A percentile compares a stretch with the other conserved stretches of the same genome.
Evolutionary conservation across 1,140 invertebrate genomes (phyloP).

Genomic region (Diuraphis noxia): DNA sequence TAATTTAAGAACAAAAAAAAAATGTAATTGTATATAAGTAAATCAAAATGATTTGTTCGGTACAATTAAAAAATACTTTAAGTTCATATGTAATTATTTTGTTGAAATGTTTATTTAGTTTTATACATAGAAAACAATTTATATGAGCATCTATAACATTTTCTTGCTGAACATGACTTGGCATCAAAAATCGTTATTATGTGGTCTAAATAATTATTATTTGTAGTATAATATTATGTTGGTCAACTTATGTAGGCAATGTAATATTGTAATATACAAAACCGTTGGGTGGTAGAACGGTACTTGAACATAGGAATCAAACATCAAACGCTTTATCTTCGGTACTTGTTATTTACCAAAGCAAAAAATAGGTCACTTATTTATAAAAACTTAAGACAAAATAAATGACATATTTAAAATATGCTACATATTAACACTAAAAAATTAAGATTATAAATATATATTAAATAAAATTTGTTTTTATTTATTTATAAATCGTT

Average conservation of each 20-base stretch:
- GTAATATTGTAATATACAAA: background rate
- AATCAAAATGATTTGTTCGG: background rate
- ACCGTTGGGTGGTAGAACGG: background rate
- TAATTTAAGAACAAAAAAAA: background rate
- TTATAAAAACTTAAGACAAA: background rate
- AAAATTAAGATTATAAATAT: too few species aligned
- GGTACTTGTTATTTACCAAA: background rate
- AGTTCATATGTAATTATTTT: background rate
- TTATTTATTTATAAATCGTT: background rate
- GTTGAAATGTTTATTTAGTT: background rate
- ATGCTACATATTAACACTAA: background rate
- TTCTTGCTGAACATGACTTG: background rate
- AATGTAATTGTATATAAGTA: background rate
- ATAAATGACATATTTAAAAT: background rate
- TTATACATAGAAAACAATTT: background rate
- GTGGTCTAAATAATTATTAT: constrained; percentile 11
- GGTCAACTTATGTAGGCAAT: background rate
- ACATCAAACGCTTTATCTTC: background rate
- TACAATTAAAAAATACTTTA: background rate
- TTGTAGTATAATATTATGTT: background rate
- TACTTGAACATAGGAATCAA: background rate
- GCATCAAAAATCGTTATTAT: background rate
- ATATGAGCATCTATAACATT: background rate
- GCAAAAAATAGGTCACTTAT: background rate
- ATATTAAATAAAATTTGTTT: background rate